Evolutionary conservation across 2,888 invertebrate genomes (phyloP), one percentile per base, ranked within the genome.

Genomic region (Plagodis dolabraria): DNA sequence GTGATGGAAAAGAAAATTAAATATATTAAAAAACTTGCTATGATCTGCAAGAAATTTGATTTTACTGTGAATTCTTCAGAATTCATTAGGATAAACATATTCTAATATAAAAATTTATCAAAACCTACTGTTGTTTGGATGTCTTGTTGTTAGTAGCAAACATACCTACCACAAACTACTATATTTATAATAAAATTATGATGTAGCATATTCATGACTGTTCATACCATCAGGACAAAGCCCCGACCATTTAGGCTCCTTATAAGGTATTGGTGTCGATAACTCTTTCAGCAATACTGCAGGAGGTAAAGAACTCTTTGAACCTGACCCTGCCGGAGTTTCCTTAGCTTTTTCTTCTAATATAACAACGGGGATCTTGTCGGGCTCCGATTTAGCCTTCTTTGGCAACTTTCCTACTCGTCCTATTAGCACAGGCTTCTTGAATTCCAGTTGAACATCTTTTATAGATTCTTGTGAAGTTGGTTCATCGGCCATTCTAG

Each of bases 161-260:
- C 22, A 22, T 4, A 22, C 22, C 22, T 22, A 4, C 22, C 22
- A 22, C 4, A 22, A 22, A 22, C 22, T 22, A 22, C 4, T 22
- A 22, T 22, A 22, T 22, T 22, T 22, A 22, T 22, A 22, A 2
- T 22, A 22, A 2, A 1, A 22, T 22, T 22, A 22, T 22, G 22
- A 22, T 22, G 1, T 22, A 22, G 22, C 22, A 22, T 22, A 22
- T 22, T 22, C 22, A 22, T 22, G 22, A 22, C 22, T 2, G 22
- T 22, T 22, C 7, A 71, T 65, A 84, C 86, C 86, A 57, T 89
- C 82, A 22, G 92, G 85, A 2, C 96, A 96, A 22, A 94, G 68
- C 0, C 96, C 96, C 42, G 97, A 95, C 98, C 98, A 98, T 55
- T 93, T 85, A 0, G 98, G 98, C 79, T 97, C 97, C 76, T 94